Base-by-base conservation (phyloP, 2,888 invertebrate species). In the Theretra japonica region DNA sequence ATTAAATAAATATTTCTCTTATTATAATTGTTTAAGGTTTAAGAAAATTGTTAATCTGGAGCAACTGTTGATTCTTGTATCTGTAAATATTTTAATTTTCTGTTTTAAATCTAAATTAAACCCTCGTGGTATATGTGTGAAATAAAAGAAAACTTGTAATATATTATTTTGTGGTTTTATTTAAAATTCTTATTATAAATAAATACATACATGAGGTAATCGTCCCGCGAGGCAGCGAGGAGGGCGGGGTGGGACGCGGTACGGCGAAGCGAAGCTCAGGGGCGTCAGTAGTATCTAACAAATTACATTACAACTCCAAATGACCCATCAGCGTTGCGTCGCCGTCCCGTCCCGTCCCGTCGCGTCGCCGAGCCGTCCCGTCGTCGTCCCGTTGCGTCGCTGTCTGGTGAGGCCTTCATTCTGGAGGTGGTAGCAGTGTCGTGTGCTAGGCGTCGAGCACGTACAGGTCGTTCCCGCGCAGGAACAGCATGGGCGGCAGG, bases 401-500 rank as follows among this genome's bases (percentile, higher is more conserved):
- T 11, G 41, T 41, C 11, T 41, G 41, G 2, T 11, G 41, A 11
- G 2, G 41, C 28, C 4, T 28, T 71, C 60, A 70, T 11, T 4
- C 11, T 59, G 1, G 11, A 15, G 28, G 3, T 28, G n/a, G n/a
- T n/a, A n/a, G n/a, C n/a, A 8, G 30, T 4, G 7, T 1, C 15
- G 8, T 21, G n/a, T 4, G 0, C 69, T 77, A 80, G 33, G 74
- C 73, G 57, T 79, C 81, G 79, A 98, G 95, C 76, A 98, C 97
- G 65, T 97, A 97, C 69, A 96, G 96, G 84, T 98, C 97, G 90
- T 98, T 98, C 70, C 98, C 98, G 77, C 98, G 95, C 69, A 97
- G 96, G 79, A 98, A 94, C 68, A 99, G 95, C 83, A 97, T 96
- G 0, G 99, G 98, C 58, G 98, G 98, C 93, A 99, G 95, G 86